A percentile compares a stretch with the other conserved stretches of the same genome.
Conservation (phyloP, 1,140 invertebrate genomes). For the Hylaeus anthracinus region DNA sequence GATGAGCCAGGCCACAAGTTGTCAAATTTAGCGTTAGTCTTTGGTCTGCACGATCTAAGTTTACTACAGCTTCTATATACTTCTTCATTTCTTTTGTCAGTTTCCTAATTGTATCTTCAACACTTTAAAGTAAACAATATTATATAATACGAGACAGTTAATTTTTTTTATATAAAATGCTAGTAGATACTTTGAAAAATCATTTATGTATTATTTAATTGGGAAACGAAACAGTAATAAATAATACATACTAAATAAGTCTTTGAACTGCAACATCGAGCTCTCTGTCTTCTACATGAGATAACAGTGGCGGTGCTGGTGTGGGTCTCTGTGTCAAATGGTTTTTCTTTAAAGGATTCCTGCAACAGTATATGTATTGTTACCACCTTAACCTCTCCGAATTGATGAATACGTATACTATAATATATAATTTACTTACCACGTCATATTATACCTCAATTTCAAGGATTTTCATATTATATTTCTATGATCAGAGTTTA, state of each 20-base stretch:
- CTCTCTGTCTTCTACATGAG: slow-evolving; percentile 71
- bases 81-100: slow-evolving; percentile 78
- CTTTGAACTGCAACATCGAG: slow-evolving; percentile 74
- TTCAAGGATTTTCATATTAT: not conserved
- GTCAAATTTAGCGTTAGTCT: slow-evolving; percentile 74
- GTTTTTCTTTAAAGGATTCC: slow-evolving; percentile 74
- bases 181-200: no score
- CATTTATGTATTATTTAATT: not conserved
- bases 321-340: slow-evolving; percentile 70
- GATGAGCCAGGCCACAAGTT: slow-evolving; percentile 71
- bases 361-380: slow-evolving; percentile 28
- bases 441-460: slow-evolving; percentile 50
- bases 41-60: slow-evolving; percentile 73
- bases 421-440: slow-evolving; percentile 42
- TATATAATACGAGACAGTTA: no score
- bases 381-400: not conserved
- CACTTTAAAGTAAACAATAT: slow-evolving; percentile 58
- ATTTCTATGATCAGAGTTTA: not conserved
- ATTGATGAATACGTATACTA: not conserved
- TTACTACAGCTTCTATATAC: slow-evolving; percentile 70
- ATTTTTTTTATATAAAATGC: no score
- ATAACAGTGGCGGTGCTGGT: slow-evolving; percentile 71
- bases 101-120: slow-evolving; percentile 73
- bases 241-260: slow-evolving; percentile 71
- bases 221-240: not conserved